A percentile compares a stretch with the other conserved stretches of the same genome.
These are phyloP conservation scores for Oceanodroma tethys DNA, from an alignment of 2,113 vertebrate genomes.

Conservation along the genomic window DNA sequence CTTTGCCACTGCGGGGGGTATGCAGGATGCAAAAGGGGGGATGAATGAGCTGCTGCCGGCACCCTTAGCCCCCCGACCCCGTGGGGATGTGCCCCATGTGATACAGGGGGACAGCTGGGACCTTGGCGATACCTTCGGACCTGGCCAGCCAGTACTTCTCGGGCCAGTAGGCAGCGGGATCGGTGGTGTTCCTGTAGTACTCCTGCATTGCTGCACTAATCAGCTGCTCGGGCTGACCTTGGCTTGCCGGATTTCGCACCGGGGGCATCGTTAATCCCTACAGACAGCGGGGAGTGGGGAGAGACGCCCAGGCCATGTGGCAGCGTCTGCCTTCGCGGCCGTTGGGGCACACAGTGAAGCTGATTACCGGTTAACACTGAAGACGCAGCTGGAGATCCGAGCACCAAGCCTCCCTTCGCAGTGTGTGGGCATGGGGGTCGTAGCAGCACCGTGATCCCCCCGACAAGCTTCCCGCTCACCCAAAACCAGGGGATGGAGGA, in stretches of 20 bases:
- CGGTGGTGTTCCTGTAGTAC: not conserved
- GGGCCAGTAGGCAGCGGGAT: not conserved
- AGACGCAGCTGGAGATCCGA: not conserved
- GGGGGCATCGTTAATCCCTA: slow-evolving; percentile 42
- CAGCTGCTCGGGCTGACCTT: slow-evolving; percentile 26
- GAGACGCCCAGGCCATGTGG: not conserved
- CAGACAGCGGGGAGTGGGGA: not conserved
- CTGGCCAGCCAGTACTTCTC: slow-evolving; percentile 39
- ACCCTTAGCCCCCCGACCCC: accelerated
- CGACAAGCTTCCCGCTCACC: accelerated
- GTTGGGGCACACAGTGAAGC: accelerated
- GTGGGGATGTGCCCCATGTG: not conserved
- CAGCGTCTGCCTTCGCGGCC: accelerated
- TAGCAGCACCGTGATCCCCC: accelerated
- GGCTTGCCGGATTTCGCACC: not conserved
- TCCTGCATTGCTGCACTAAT: not conserved
- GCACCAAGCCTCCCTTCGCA: not conserved
- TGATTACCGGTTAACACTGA: too few species aligned
- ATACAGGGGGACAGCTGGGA: not conserved
- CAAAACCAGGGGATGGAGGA: accelerated
- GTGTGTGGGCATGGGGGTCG: accelerated
- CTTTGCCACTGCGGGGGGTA: accelerated
- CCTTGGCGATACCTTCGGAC: slow-evolving; percentile 1
- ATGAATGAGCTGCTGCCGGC: accelerated
- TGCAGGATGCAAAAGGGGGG: not conserved